Percentiles rank a stretch among this genome's conserved stretches.
Conservation (phyloP, 2,797 vertebrate species). For the Rhadinocentrus ornatus region DNA sequence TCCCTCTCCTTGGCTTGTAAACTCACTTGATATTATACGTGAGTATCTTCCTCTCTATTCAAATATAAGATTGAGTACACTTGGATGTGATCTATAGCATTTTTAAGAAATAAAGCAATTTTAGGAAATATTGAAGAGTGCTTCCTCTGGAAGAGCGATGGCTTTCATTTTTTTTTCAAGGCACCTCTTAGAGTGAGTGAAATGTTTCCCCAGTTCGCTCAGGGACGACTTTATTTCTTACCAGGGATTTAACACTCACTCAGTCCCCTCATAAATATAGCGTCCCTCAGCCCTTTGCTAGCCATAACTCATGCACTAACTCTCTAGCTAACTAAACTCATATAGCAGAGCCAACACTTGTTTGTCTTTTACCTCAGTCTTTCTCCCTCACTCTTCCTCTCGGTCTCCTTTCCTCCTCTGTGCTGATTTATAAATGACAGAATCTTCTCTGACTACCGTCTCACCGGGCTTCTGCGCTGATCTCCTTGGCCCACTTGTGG, state of each 20-base stretch:
- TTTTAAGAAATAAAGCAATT: slow-evolving; percentile 77
- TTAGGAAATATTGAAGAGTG: slow-evolving; percentile 82
- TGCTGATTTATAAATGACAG: slow-evolving; percentile 71
- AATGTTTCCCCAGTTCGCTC: slow-evolving; percentile 98
- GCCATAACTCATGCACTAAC: slow-evolving; percentile 91
- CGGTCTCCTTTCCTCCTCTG: slow-evolving; percentile 63
- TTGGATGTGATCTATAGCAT: slow-evolving; percentile 75
- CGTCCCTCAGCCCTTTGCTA: slow-evolving; percentile 87
- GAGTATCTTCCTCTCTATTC: slow-evolving; percentile 67
- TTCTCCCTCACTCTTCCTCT: slow-evolving; percentile 66
- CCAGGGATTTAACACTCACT: slow-evolving; percentile 98
- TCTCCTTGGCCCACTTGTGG: slow-evolving; percentile 70
- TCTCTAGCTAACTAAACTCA: slow-evolving; percentile 86
- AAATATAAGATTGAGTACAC: slow-evolving; percentile 74
- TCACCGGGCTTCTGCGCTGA: slow-evolving; percentile 59
- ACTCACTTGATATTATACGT: slow-evolving; percentile 61
- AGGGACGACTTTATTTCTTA: slow-evolving; percentile 99
- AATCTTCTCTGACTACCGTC: slow-evolving; percentile 72
- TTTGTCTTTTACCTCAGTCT: slow-evolving; percentile 80
- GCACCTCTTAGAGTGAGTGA: slow-evolving; percentile 98
- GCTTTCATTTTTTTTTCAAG: slow-evolving; percentile 93
- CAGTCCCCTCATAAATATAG: slow-evolving; percentile 98
- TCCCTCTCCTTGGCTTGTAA: slow-evolving; percentile 62
- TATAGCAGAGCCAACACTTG: slow-evolving; percentile 85
- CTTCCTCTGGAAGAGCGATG: slow-evolving; percentile 94